Base-by-base conservation (phyloP, 2,113 vertebrate species). In the Neomonachus schauinslandi region DNA sequence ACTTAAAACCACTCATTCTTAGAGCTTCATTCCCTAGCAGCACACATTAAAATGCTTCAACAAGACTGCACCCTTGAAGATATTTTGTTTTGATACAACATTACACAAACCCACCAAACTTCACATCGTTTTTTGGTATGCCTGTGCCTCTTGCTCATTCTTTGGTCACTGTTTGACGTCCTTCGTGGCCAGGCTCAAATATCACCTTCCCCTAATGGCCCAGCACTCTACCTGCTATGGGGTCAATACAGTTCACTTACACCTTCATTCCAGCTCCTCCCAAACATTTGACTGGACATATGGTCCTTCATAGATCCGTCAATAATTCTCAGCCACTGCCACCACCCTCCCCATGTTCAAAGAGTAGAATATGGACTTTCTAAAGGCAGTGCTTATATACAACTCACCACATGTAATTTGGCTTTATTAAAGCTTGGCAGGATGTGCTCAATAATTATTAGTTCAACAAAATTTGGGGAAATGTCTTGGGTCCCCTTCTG, bases 381-480 rank as follows among this genome's bases (percentile, higher is more conserved):
- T 55, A 55, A 97, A 83, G 19, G 7, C 5, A 55, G 2, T 21
- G 5, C 1, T 77, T 49, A 9, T 5, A 24, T 51, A 53, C 26
- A 69, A 82, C 16, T 53, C 79, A 57, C 26, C 46, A 5, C 21
- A 4, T 33, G 14, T 18, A n/a, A 85, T 72, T 21, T 63, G 21
- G 36, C 83, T 31, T 76, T 53, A 65, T 4, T 72, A 49, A 55
- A 46, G 16, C 15, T 91, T 55, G 49, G 21, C 42, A 89, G 2
- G 4, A 5, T 42, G 26, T 53, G 18, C 7, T 28, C 49, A 69
- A n/a, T 49, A 76, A 57, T 84, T 24, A 59, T 33, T 80, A 83
- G 2, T 46, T 71, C 49, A 39, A 84, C 55, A 76, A 65, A 82
- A 94, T 96, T 51, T 71, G 28, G 33, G 77, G 80, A 95, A 94